Evolutionary conservation across 92 coral and sea anemone species (phyloP).

Genomic region (Palythoa caribaeorum): DNA sequence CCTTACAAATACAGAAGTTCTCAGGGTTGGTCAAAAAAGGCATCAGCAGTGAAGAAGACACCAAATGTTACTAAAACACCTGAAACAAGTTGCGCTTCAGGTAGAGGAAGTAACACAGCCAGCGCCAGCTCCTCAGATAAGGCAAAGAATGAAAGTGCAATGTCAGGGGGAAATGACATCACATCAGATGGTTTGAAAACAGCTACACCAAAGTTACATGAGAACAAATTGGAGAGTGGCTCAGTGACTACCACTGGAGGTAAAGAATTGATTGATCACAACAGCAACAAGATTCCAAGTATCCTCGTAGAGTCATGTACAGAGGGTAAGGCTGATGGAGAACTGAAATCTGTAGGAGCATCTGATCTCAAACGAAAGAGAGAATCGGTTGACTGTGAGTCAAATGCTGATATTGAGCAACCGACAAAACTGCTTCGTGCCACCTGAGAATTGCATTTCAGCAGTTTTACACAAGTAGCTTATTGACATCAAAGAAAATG

Average conservation of each 20-base stretch:
- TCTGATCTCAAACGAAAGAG: slow-evolving; percentile 15
- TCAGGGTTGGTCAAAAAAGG: neutral
- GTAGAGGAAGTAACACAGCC: neutral
- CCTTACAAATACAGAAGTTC: neutral
- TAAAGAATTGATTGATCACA: slow-evolving; percentile 6
- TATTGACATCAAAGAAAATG: no score
- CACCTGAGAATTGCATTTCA: neutral
- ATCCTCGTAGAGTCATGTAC: neutral
- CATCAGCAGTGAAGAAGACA: neutral
- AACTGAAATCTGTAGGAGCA: neutral
- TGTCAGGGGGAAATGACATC: neutral
- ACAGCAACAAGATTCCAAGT: neutral
- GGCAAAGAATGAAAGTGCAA: neutral
- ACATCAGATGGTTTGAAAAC: neutral
- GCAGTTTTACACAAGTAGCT: neutral
- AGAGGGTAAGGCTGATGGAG: neutral
- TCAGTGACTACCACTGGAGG: neutral
- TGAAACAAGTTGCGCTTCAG: neutral
- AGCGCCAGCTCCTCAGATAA: neutral
- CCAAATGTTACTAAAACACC: neutral
- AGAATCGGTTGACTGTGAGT: neutral
- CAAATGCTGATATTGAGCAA: slow-evolving; percentile 2
- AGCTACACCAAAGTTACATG: neutral
- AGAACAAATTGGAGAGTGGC: no score
- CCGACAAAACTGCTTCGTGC: slow-evolving; percentile 34